Evolutionary conservation across 2,888 invertebrate genomes (phyloP).

Genomic region (Microlaimidae sp.): DNA sequence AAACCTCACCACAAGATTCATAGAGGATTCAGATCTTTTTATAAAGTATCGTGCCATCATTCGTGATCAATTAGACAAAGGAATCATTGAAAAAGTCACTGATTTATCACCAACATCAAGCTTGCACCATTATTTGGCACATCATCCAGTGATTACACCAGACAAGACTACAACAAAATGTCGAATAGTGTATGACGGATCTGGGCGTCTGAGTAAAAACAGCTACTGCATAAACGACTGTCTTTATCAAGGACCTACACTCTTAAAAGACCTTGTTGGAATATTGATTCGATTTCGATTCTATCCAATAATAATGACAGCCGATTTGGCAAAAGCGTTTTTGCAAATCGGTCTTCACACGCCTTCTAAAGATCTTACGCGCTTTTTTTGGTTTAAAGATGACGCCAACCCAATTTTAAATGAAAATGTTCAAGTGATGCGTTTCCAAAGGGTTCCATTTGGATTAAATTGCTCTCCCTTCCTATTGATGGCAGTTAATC

Average conservation of each 20-base stretch:
- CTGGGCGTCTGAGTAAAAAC: not conserved
- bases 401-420: not conserved
- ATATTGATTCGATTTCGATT: slow-evolving; percentile 5
- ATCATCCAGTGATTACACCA: slow-evolving; percentile 9
- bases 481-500: too few relatives aligned
- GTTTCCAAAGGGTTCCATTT: slow-evolving; percentile 20
- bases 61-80: slow-evolving; percentile 7
- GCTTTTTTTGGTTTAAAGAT: slow-evolving; percentile 20
- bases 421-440: slow-evolving; percentile 16
- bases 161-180: slow-evolving; percentile 7
- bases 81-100: not conserved
- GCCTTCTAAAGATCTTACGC: slow-evolving; percentile 15
- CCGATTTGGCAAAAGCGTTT: slow-evolving; percentile 23
- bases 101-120: too few relatives aligned
- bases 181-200: slow-evolving; percentile 12
- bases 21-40: not conserved
- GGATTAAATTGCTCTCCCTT: slow-evolving; percentile 17
- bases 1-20: not conserved
- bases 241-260: slow-evolving; percentile 6
- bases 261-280: slow-evolving; percentile 7
- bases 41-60: slow-evolving; percentile 7
- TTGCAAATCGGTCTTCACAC: slow-evolving; percentile 16
- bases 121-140: slow-evolving; percentile 11
- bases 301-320: not conserved
- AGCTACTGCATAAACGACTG: slow-evolving; percentile 10